Evolutionary conservation across 2,888 invertebrate genomes (phyloP).

Genomic region (Phalangium opilio): DNA sequence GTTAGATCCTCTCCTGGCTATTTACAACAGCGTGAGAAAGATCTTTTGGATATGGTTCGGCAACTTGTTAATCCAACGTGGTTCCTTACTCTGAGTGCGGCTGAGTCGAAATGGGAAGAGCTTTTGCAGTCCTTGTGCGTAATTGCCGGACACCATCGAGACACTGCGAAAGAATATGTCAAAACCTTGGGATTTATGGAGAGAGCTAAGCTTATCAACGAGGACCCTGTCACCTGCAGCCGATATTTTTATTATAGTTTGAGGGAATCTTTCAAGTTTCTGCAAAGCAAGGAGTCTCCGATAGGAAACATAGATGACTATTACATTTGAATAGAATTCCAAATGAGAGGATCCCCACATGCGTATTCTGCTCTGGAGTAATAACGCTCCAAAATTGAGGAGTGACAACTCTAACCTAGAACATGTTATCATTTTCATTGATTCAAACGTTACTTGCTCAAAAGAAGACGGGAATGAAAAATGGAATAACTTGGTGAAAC

Average conservation of each 20-base stretch:
- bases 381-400: neutral
- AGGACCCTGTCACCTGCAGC: constrained; percentile 21
- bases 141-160: constrained; percentile 9
- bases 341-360: constrained; percentile 2
- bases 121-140: constrained; percentile 16
- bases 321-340: neutral
- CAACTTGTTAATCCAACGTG: constrained; percentile 21
- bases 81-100: constrained; percentile 22
- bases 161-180: too few species aligned
- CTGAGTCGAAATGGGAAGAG: constrained; percentile 22
- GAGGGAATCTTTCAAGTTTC: constrained; percentile 10
- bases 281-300: neutral
- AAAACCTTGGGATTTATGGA: too few species aligned
- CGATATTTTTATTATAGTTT: constrained; percentile 21
- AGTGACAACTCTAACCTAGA: constrained; percentile 3
- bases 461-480: neutral
- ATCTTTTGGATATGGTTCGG: constrained; percentile 20
- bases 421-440: neutral
- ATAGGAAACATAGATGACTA: neutral
- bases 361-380: neutral
- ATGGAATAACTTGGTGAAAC: neutral
- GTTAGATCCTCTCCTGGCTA: constrained; percentile 17
- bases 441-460: too few species aligned
- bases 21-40: constrained; percentile 18
- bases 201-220: constrained; percentile 8